phyloP scores from a whole-genome alignment of 2,888 invertebrate species.

The Atrina japonica region DNA sequence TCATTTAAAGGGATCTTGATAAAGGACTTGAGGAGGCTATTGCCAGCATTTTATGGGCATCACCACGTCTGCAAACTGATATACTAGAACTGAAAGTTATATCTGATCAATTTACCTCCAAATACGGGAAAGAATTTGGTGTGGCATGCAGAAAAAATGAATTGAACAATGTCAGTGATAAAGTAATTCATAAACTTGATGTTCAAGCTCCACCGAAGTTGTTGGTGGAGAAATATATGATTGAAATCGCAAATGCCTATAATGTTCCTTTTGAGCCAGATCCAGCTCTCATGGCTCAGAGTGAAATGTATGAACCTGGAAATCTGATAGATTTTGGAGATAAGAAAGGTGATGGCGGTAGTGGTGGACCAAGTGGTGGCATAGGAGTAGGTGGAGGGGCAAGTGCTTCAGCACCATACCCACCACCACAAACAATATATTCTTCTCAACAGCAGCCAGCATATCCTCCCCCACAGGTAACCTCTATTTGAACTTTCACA shows the following conservation, averaged over 20 bases:
- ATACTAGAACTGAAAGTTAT: conserved; percentile 88
- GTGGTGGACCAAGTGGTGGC: conserved; percentile 59
- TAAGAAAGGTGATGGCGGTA: conserved; percentile 62
- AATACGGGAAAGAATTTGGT: conserved; percentile 96
- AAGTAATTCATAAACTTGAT: conserved; percentile 84
- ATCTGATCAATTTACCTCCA: conserved; percentile 91
- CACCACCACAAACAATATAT: conserved; percentile 25
- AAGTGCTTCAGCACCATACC: conserved; percentile 36
- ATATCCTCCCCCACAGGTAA: conserved; percentile 47
- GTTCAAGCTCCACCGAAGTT: conserved; percentile 94
- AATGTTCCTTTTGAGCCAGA: conserved; percentile 97
- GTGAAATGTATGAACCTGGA: conserved; percentile 72
- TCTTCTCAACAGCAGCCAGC: neutral
- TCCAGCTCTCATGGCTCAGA: conserved; percentile 82
- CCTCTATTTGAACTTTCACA: no score
- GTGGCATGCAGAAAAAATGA: conserved; percentile 90
- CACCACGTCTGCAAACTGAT: conserved; percentile 89
- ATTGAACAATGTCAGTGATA: conserved; percentile 92
- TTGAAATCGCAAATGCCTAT: conserved; percentile 98
- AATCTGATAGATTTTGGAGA: conserved; percentile 73
- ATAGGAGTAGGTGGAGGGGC: conserved; percentile 40
- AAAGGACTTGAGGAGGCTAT: conserved; percentile 97
- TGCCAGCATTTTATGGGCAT: conserved; percentile 97
- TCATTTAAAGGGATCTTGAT: conserved; percentile 86
- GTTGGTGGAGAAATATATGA: conserved; percentile 94